Conservation (phyloP, 2,113 vertebrate genomes). For the Xenus cinereus region DNA sequence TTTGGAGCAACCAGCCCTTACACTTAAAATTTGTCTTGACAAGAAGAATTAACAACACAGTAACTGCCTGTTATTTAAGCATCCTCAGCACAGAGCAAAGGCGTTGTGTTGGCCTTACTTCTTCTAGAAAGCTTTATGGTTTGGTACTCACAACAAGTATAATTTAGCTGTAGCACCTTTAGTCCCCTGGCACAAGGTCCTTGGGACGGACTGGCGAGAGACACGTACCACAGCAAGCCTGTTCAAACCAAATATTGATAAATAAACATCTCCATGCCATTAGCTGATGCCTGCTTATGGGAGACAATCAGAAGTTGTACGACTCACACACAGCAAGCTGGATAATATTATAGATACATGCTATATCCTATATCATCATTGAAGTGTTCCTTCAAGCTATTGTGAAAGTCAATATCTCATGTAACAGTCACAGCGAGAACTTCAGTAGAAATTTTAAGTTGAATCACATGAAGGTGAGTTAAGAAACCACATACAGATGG, state of each 20-base stretch:
- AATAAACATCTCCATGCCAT: accelerated
- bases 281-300: not conserved
- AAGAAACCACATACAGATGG: not conserved
- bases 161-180: not conserved
- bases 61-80: not conserved
- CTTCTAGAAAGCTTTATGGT: not conserved
- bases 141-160: not conserved
- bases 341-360: accelerated
- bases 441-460: not conserved
- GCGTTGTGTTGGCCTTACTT: no score
- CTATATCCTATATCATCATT: not conserved
- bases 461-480: not conserved
- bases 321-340: not conserved
- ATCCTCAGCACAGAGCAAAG: not conserved
- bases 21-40: not conserved
- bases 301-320: not conserved
- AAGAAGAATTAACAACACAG: not conserved
- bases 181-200: not conserved
- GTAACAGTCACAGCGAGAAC: not conserved
- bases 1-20: not conserved
- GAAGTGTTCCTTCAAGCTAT: not conserved
- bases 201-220: accelerated
- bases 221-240: not conserved
- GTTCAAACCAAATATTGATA: not conserved
- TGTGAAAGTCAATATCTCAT: not conserved